Conservation (phyloP, 2,113 vertebrate species). For the Mesitornis unicolor region DNA sequence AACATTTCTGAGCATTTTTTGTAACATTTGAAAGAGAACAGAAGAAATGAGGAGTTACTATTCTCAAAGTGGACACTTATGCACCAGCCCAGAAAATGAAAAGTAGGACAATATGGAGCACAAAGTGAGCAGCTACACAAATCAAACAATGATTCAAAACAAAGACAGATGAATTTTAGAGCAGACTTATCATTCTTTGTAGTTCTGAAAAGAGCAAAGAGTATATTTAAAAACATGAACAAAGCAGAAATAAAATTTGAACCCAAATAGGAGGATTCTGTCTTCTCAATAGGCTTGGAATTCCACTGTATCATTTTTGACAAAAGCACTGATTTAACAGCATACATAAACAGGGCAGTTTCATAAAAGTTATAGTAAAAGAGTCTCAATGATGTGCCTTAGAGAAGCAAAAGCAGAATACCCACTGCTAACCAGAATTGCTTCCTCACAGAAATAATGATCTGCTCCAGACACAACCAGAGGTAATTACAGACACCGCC, state of each 20-base stretch:
- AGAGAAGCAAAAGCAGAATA: neutral
- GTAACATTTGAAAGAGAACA: neutral
- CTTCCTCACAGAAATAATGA: neutral
- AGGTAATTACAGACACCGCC: neutral
- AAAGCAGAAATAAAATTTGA: neutral
- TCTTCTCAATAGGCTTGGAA: neutral
- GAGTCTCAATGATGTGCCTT: neutral
- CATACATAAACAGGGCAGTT: neutral
- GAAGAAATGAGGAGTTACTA: neutral
- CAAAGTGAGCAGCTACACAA: neutral
- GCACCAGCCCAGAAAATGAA: neutral
- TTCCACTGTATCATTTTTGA: neutral
- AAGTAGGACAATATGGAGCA: neutral
- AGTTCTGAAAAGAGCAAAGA: conserved; percentile 14
- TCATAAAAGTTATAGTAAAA: neutral
- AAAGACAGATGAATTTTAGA: conserved; percentile 13
- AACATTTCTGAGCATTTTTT: neutral
- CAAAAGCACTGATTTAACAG: neutral
- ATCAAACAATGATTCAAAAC: neutral
- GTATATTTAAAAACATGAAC: neutral
- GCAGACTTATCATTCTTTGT: neutral
- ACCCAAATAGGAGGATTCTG: neutral
- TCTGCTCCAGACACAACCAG: neutral
- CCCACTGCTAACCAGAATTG: neutral
- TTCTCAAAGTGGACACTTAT: neutral